A percentile compares a stretch with the other conserved stretches of the same genome.
phyloP scores from a whole-genome alignment of 2,797 vertebrate genomes.

The Remorina albescens region DNA sequence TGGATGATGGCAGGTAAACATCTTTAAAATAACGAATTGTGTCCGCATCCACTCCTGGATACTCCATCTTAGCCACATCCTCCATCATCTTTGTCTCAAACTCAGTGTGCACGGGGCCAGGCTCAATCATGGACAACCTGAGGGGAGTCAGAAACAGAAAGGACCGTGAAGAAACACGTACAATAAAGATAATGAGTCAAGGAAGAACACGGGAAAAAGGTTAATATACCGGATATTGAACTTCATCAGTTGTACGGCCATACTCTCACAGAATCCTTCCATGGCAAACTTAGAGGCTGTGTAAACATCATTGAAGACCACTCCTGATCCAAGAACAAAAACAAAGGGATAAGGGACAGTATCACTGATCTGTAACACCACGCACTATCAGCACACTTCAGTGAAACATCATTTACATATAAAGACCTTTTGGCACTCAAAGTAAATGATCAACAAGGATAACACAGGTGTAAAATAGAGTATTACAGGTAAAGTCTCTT shows the following conservation, averaged over 20 bases:
- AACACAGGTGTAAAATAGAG: conserved; percentile 6
- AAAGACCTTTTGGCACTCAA: neutral
- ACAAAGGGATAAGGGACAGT: conserved; percentile 17
- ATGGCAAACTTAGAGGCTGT: conserved; percentile 96
- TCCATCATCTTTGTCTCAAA: conserved; percentile 94
- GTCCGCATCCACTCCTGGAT: conserved; percentile 86
- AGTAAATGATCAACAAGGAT: neutral
- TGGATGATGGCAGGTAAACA: conserved; percentile 90
- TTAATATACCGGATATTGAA: conserved; percentile 91
- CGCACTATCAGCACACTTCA: conserved; percentile 1
- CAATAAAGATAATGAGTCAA: conserved; percentile 36
- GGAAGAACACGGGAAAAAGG: conserved; percentile 10
- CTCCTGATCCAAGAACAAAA: conserved; percentile 78
- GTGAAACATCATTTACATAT: conserved; percentile 7
- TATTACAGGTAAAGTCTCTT: neutral
- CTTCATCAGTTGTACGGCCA: conserved; percentile 93
- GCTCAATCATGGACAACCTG: conserved; percentile 94
- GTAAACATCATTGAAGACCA: conserved; percentile 94
- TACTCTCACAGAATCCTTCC: conserved; percentile 95
- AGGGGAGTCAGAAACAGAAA: conserved; percentile 16
- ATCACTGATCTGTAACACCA: neutral
- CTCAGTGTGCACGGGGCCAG: conserved; percentile 91
- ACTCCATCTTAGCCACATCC: conserved; percentile 88
- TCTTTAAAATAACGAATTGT: conserved; percentile 91
- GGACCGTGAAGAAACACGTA: conserved; percentile 1